Conservation (phyloP, 2,797 vertebrate genomes). For the Furcifer pardalis region DNA sequence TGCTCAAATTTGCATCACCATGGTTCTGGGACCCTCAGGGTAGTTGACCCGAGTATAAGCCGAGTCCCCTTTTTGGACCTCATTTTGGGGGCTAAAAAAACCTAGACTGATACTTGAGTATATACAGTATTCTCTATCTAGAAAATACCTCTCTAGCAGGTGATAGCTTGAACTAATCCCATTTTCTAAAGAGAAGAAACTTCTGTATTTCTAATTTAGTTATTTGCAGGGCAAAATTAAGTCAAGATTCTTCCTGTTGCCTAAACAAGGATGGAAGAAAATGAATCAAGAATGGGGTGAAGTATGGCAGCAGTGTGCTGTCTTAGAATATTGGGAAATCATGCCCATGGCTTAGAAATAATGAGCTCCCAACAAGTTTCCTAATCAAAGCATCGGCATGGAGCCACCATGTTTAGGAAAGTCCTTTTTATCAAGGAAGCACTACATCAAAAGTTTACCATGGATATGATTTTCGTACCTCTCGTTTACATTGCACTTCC, state of each 20-base stretch:
- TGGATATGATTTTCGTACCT: slow-evolving; percentile 50
- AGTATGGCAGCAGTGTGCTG: slow-evolving; percentile 17
- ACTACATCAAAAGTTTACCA: slow-evolving; percentile 53
- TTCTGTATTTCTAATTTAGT: slow-evolving; percentile 50
- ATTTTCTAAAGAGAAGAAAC: neutral
- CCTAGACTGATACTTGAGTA: too few species aligned
- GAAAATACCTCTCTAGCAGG: neutral
- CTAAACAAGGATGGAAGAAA: slow-evolving; percentile 7
- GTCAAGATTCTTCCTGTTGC: slow-evolving; percentile 9
- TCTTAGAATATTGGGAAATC: slow-evolving; percentile 37
- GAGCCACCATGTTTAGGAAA: slow-evolving; percentile 55
- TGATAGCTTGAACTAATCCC: neutral
- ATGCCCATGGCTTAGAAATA: slow-evolving; percentile 58
- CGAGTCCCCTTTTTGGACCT: too few species aligned
- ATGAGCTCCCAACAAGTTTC: slow-evolving; percentile 63
- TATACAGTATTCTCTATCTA: too few species aligned
- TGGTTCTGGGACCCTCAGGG: too few species aligned
- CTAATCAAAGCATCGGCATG: slow-evolving; percentile 57
- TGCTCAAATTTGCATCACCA: too few species aligned
- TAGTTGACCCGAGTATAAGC: too few species aligned
- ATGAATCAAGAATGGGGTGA: slow-evolving; percentile 13
- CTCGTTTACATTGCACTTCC: slow-evolving; percentile 46
- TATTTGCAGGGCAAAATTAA: slow-evolving; percentile 19
- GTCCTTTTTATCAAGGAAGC: slow-evolving; percentile 46
- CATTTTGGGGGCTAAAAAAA: too few species aligned